Base-by-base conservation (phyloP, 2,113 vertebrate species). In the Xiphorhynchus elegans region DNA sequence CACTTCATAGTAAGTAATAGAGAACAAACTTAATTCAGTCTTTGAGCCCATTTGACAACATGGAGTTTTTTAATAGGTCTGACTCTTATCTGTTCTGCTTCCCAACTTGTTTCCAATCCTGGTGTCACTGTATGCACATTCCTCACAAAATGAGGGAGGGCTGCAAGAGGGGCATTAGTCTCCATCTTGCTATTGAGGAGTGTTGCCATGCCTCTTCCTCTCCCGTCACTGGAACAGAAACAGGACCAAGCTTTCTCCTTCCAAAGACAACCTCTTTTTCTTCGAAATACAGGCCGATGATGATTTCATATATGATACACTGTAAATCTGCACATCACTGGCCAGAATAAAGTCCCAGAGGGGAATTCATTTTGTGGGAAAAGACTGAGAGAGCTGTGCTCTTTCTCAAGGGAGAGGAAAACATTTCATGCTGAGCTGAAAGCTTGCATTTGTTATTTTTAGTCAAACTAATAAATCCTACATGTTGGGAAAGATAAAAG, bases 341-440 rank as follows among this genome's bases (percentile, higher is more conserved):
- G 55, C 75, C 90, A 70, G 72, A 84, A 63, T 16, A 33, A 80
- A 74, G 26, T 91, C 95, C 74, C 95, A 90, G n/a, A 84, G 59
- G 93, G 77, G 52, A 92, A 77, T 83, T 77, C 0, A 12, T 88
- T 93, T 94, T 84, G 92, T 96, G 95, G 93, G 95, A 96, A 97
- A 97, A 63, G 10, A 40, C 52, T 90, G 75, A 77, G 6, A 87
- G 33, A 67, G 26, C 64, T 70, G 23, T 64, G 24, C 13, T 94
- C 12, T 88, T 90, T 94, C 93, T 93, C 90, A 17, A 64, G 93
- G 79, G 93, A 96, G 63, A 55, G 13, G 19, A 77, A 97, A 96
- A 56, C 40, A 92, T 67, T 74, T 93, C 15, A 6, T 81, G 68
- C 76, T 88, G 75, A 84, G 56, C 68, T 93, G 86, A 94, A 93